Evolutionary conservation across 2,888 invertebrate species (phyloP), one percentile per base, ranked within the genome.

Genomic region (Linyphia triangularis): DNA sequence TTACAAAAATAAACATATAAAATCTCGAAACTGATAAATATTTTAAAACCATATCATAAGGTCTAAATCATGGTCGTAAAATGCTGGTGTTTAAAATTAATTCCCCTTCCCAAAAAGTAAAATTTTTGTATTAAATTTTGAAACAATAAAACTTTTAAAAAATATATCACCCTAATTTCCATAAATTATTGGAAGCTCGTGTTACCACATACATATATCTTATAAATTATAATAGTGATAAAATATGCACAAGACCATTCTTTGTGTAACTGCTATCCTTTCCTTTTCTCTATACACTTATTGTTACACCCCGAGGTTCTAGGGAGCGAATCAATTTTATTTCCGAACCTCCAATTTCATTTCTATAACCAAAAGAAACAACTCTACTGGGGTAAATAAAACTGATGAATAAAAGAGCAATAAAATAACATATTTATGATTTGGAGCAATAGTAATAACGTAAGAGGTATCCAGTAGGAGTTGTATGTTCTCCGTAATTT

Each of bases 391-490:
- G 57, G 81, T n/a, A 69, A 51, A 81, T 81, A 69, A 81, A 81
- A 69, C 5, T 57, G 28, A 30, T 28, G 59, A 59, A 69, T 57
- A 40, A 59, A 69, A 43, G 40, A 51, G 65, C 43, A 51, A 43
- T 81, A 59, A 59, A 81, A 57, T 67, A 78, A 69, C 69, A 59
- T 81, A 67, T 81, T 81, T 81, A 81, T 69, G 69, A 69, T 37
- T 69, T n/a, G 67, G 51, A 43, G 81, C 37, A 67, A 69, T 69
- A 81, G 69, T 81, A 69, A 59, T 69, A 81, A 69, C 33, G 28
- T 69, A 19, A 37, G 33, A 81, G 43, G 40, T n/a, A 13, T 16
- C 63, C n/a, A 40, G 37, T 24, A 37, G 16, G 51, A 22, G 37
- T 13, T n/a, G 33, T 19, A 57, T n/a, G 65, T 10, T 40, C 37